A percentile compares a stretch with the other conserved stretches of the same genome.
Evolutionary conservation across 2,797 vertebrate genomes (phyloP).

Genomic region (Podargus strigoides): DNA sequence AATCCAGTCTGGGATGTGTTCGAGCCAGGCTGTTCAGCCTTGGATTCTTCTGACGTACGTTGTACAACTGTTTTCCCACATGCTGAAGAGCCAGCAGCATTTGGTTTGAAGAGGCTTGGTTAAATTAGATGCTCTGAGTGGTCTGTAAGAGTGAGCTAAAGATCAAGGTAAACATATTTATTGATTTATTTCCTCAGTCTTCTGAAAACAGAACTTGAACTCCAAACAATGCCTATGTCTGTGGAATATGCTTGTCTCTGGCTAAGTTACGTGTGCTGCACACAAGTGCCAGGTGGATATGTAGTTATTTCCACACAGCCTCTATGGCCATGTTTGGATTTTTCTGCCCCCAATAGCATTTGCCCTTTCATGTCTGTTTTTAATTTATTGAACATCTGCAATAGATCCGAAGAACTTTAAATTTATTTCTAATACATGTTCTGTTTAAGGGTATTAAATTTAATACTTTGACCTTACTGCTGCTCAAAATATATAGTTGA

Average conservation of each 20-base stretch:
- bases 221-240: not conserved
- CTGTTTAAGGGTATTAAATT: not conserved
- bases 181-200: not conserved
- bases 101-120: not conserved
- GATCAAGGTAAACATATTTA: constrained; percentile 14
- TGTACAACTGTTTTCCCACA: not conserved
- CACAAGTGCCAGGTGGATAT: not conserved
- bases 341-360: not conserved
- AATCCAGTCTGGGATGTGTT: not conserved
- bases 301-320: not conserved
- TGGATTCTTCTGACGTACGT: not conserved
- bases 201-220: not conserved
- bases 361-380: not conserved
- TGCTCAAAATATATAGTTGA: not conserved
- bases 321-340: not conserved
- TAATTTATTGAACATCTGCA: not conserved
- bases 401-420: not conserved
- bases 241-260: not conserved
- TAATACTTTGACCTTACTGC: not conserved
- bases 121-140: not conserved
- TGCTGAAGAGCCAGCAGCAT: not conserved
- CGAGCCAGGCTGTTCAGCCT: not conserved
- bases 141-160: not conserved
- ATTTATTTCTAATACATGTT: not conserved
- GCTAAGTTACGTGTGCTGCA: accelerated